A percentile compares a stretch with the other conserved stretches of the same genome.
phyloP scores from a whole-genome alignment of 2,888 invertebrate genomes.

The Andrena hattorfiana region DNA sequence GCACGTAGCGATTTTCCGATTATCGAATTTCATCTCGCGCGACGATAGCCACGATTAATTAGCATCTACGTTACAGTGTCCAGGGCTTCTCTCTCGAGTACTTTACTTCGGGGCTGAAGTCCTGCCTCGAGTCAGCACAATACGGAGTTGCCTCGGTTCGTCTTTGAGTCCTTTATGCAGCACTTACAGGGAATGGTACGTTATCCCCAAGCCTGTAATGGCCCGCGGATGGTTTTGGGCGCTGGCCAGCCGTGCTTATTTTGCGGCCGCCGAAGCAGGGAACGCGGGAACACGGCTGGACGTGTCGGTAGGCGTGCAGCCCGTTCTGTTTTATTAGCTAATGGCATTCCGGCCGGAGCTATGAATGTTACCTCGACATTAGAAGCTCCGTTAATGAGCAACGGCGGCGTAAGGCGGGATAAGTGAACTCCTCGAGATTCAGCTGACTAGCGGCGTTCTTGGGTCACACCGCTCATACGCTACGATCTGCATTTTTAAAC shows the following conservation, averaged over 20 bases:
- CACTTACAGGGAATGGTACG: conserved; percentile 20
- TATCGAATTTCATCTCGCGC: neutral
- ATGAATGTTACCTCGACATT: conserved; percentile 47
- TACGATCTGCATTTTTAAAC: conserved; percentile 72
- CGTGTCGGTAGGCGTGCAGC: conserved; percentile 21
- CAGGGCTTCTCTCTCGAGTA: neutral
- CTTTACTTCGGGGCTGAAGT: neutral
- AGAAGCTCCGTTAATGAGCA: conserved; percentile 62
- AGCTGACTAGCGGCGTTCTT: conserved; percentile 71
- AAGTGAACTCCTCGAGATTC: conserved; percentile 68
- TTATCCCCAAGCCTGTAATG: conserved; percentile 9
- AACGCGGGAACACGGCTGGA: conserved; percentile 22
- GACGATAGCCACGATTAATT: neutral
- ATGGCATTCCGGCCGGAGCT: conserved; percentile 31
- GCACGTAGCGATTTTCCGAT: neutral
- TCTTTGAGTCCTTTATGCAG: conserved; percentile 38
- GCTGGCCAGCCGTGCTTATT: conserved; percentile 29
- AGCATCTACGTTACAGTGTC: neutral
- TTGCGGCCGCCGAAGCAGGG: conserved; percentile 3
- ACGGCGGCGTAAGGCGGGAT: conserved; percentile 42
- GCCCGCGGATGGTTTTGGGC: conserved; percentile 27
- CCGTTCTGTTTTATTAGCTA: conserved; percentile 56
- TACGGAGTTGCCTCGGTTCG: neutral
- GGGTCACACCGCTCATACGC: conserved; percentile 44
- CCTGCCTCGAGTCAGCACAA: neutral